phyloP scores from a whole-genome alignment of 2,113 vertebrate genomes.

The Poicephalus gulielmi region DNA sequence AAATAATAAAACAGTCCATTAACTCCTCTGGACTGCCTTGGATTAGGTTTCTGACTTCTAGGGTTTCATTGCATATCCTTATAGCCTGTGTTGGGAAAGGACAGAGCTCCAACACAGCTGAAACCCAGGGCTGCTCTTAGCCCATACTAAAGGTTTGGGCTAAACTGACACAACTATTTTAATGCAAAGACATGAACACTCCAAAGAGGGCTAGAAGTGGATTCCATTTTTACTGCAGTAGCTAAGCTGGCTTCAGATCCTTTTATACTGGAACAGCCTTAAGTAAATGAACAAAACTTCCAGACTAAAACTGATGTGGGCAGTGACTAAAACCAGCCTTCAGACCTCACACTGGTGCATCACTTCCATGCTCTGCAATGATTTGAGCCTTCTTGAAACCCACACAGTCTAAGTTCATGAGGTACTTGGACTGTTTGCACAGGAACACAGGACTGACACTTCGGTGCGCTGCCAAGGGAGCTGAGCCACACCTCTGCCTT shows the following conservation, averaged over 20 bases:
- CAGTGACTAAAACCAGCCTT: neutral
- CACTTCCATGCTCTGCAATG: neutral
- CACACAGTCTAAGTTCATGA: fast-evolving
- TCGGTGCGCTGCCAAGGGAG: neutral
- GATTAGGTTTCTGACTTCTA: constrained; percentile 80
- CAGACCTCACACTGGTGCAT: neutral
- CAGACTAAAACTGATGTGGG: neutral
- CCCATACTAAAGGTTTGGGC: neutral
- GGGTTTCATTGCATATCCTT: constrained; percentile 66
- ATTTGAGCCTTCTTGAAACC: neutral
- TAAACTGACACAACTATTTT: neutral
- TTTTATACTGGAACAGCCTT: neutral
- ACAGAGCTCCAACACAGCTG: neutral
- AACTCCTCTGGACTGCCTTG: constrained; percentile 23
- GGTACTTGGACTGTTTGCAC: neutral
- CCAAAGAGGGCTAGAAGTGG: neutral
- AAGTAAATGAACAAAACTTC: neutral
- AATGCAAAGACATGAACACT: neutral
- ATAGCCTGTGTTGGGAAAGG: neutral
- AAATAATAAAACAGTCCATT: constrained; percentile 77
- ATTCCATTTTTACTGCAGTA: neutral
- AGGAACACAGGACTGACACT: neutral
- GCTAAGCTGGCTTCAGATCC: neutral
- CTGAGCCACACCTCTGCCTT: neutral
- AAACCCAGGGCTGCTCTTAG: neutral